phyloP scores from a whole-genome alignment of 1,140 invertebrate genomes.

The Semibalanus balanoides region DNA sequence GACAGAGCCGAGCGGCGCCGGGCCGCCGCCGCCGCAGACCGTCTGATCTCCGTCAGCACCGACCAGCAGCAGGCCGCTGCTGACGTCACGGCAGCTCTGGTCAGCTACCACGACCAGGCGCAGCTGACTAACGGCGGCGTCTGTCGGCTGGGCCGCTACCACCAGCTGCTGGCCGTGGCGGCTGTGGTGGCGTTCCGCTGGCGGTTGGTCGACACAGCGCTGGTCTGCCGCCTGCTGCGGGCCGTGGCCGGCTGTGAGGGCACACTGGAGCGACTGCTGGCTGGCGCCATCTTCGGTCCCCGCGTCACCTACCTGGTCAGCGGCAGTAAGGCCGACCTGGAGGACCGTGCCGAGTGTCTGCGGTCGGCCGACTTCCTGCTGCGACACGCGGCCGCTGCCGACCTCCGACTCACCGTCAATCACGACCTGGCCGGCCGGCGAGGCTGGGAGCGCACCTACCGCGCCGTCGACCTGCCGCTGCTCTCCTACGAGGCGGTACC shows the following conservation, averaged over 20 bases:
- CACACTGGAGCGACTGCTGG: constrained; percentile 4
- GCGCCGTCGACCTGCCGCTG: background rate
- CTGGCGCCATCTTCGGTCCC: constrained; percentile 3
- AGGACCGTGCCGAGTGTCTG: background rate
- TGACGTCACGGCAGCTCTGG: background rate
- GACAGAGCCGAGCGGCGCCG: background rate
- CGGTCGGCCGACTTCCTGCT: background rate
- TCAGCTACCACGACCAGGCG: background rate
- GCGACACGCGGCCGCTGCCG: background rate
- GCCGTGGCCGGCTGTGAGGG: constrained; percentile 5
- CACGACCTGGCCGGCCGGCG: background rate
- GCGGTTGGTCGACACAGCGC: constrained; percentile 13
- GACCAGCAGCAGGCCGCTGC: background rate
- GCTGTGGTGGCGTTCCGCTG: constrained; percentile 6
- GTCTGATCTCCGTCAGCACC: background rate
- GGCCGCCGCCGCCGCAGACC: no score
- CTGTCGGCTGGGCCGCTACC: background rate
- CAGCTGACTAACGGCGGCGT: background rate
- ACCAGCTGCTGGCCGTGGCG: background rate
- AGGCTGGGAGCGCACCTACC: background rate
- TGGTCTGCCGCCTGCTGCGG: background rate
- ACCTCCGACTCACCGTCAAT: constrained; percentile 1
- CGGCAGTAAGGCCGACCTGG: background rate
- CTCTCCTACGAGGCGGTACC: background rate
- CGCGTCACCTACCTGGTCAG: constrained; percentile 1